These are phyloP conservation scores for Vanessa cardui DNA, from an alignment of 2,888 invertebrate species.

Conservation along the genomic window DNA sequence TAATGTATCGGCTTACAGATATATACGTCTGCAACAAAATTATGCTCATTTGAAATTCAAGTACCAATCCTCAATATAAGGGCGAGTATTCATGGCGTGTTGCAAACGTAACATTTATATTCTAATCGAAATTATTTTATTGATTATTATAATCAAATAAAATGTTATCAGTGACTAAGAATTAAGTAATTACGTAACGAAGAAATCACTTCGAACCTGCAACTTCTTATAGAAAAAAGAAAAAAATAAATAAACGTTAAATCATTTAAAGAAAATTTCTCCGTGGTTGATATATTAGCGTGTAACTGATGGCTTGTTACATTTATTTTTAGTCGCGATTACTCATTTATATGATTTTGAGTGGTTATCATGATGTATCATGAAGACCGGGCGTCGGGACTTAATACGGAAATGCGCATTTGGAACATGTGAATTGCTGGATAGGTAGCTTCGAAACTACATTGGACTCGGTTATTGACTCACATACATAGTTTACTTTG, in stretches of 20 bases:
- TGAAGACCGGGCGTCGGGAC: conserved; percentile 35
- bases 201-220: too few species aligned
- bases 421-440: conserved; percentile 63
- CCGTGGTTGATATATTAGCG: too few species aligned
- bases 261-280: too few species aligned
- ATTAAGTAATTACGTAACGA: not conserved
- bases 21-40: conserved; percentile 29
- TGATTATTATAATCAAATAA: not conserved
- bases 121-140: not conserved
- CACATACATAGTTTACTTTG: conserved; percentile 33
- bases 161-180: not conserved
- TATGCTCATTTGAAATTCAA: conserved; percentile 30
- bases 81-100: conserved; percentile 15
- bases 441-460: conserved; percentile 59
- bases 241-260: too few species aligned
- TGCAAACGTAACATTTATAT: conserved; percentile 6
- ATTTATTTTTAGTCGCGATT: conserved; percentile 31
- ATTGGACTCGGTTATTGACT: conserved; percentile 51
- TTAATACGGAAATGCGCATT: conserved; percentile 69
- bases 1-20: conserved; percentile 33
- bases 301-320: not conserved
- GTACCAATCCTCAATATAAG: conserved; percentile 18
- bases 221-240: too few species aligned
- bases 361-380: conserved; percentile 29
- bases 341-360: conserved; percentile 31